Conservation (phyloP, 2,797 vertebrate genomes). For the Ctenopoma multispine region DNA sequence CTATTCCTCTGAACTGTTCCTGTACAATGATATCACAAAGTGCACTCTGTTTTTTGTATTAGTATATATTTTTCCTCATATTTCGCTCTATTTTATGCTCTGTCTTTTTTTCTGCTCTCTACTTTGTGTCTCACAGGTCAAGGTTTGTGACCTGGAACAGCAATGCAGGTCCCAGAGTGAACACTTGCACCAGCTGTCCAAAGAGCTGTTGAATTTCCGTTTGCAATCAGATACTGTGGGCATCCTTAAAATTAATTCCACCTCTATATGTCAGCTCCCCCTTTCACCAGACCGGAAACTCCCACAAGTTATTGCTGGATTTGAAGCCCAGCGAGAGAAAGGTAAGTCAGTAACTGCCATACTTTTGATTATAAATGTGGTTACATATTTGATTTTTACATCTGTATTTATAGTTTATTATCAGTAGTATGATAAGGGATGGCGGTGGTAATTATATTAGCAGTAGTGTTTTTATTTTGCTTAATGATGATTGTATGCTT, state of each 20-base stretch:
- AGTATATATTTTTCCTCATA: not conserved
- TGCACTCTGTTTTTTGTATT: constrained; percentile 5
- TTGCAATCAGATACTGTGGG: constrained; percentile 86
- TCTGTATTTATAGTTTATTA: too few relatives aligned
- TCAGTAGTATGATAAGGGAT: not conserved
- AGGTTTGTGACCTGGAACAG: constrained; percentile 91
- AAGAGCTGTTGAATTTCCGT: constrained; percentile 89
- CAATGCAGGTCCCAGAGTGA: constrained; percentile 93
- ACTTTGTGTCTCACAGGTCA: constrained; percentile 82
- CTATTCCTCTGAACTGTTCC: constrained; percentile 31
- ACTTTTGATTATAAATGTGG: not conserved
- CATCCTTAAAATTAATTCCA: constrained; percentile 70
- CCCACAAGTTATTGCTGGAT: constrained; percentile 81
- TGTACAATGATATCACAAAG: constrained; percentile 27
- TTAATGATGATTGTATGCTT: not conserved
- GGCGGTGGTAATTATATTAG: too few relatives aligned
- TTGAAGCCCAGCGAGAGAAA: constrained; percentile 83
- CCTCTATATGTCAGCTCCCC: constrained; percentile 56
- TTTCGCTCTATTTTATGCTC: constrained; percentile 6
- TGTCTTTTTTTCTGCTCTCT: constrained; percentile 8
- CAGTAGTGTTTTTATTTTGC: not conserved
- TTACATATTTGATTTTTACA: not conserved
- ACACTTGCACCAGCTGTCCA: constrained; percentile 89
- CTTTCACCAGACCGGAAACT: constrained; percentile 76
- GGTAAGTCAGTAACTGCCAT: constrained; percentile 76